These are phyloP conservation scores for Myopa tessellatipennis DNA, from an alignment of 2,888 invertebrate genomes.

Conservation along the genomic window DNA sequence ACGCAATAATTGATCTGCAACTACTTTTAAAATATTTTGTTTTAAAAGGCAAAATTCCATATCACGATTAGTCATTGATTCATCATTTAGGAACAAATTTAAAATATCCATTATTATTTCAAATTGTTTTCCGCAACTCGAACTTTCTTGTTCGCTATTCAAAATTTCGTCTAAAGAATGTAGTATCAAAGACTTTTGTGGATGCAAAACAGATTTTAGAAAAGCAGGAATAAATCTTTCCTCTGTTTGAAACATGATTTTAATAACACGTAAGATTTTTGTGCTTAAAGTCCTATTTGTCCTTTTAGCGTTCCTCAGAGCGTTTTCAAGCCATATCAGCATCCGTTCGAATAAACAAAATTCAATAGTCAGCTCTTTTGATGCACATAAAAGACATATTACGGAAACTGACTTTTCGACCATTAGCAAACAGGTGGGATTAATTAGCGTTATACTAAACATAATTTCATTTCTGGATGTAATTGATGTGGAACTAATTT, in stretches of 20 bases:
- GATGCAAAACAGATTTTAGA: background rate
- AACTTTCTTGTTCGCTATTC: background rate
- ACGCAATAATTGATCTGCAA: constrained; percentile 12
- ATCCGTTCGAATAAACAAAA: background rate
- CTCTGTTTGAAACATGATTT: background rate
- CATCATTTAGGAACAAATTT: background rate
- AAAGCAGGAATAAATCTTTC: background rate
- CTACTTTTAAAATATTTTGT: background rate
- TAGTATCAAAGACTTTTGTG: constrained; percentile 10
- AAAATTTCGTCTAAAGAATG: constrained; percentile 6
- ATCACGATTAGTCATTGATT: background rate
- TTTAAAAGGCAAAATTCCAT: background rate
- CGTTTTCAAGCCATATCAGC: constrained; percentile 2
- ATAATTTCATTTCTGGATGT: too few relatives aligned
- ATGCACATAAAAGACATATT: too few relatives aligned
- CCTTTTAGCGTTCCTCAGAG: background rate
- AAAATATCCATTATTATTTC: constrained; percentile 6
- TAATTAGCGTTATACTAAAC: too few relatives aligned
- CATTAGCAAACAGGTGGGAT: too few relatives aligned
- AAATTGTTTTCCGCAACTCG: background rate
- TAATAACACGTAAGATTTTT: background rate
- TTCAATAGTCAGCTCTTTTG: background rate
- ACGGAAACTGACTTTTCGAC: too few relatives aligned
- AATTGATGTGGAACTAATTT: too few relatives aligned
- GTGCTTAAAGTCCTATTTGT: background rate